These are phyloP conservation scores for Periophthalmus magnuspinnatus DNA, from an alignment of 2,797 vertebrate genomes.

Conservation along the genomic window DNA sequence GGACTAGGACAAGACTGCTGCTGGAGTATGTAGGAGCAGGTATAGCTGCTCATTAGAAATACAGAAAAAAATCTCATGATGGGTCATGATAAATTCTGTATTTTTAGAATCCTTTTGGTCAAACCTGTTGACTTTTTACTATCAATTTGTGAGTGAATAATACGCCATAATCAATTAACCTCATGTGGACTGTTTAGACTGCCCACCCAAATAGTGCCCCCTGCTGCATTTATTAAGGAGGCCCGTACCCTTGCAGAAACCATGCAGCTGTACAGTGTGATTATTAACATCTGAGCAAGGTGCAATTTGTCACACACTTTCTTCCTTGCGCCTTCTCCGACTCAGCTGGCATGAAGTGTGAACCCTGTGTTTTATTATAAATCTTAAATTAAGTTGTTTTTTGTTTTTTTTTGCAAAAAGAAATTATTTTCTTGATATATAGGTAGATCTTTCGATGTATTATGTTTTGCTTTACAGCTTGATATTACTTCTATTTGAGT, in stretches of 20 bases:
- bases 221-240: slow-evolving; percentile 7
- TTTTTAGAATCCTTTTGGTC: not conserved
- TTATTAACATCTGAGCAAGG: slow-evolving; percentile 13
- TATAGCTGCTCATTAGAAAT: not conserved
- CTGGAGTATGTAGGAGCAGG: not conserved
- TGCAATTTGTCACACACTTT: slow-evolving; percentile 6
- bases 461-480: slow-evolving; percentile 1
- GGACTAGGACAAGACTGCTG: not conserved
- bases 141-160: not conserved
- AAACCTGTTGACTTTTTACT: not conserved
- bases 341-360: not conserved
- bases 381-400: not conserved
- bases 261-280: slow-evolving; percentile 2
- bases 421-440: not conserved
- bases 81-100: not conserved
- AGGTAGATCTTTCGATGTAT: not conserved
- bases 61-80: not conserved
- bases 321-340: slow-evolving; percentile 1
- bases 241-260: not conserved
- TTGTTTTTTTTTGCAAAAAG: not conserved
- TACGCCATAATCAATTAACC: not conserved
- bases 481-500: slow-evolving; percentile 7
- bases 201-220: not conserved
- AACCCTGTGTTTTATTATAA: slow-evolving; percentile 5
- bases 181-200: not conserved